Base-by-base conservation (phyloP, 53 echinoderm and acorn worm genomes). In the Holothuria leucospilota region DNA sequence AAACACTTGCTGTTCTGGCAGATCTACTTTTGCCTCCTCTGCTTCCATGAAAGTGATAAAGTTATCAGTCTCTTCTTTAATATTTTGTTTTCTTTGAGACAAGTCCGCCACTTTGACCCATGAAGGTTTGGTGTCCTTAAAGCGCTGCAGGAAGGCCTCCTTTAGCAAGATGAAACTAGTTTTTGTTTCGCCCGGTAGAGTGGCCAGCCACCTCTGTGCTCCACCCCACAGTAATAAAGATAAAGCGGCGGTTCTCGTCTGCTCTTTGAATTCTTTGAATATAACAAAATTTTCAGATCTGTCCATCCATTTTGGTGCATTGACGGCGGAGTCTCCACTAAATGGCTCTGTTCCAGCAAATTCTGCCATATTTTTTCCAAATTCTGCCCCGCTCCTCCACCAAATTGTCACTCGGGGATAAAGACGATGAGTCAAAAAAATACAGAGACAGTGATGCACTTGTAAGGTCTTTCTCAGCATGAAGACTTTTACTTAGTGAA, bases 311-410 rank as follows among this genome's bases (percentile, higher is more conserved):
- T n/a, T n/a, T n/a, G n/a, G n/a, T 39, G 70, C 27, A 70, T 70
- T 29, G 29, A 70, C 63, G 12, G n/a, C 21, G 12, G 63, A 63
- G 26, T 40, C 51, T 41, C 75, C 75, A 74, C 75, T 26, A 70
- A 70, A 70, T 70, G 28, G 18, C 16, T 70, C 70, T 29, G 26
- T 70, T 26, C 16, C 18, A 70, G 28, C 28, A 16, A 29, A 70
- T 5, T 74, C 74, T 40, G 74, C 74, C 74, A 74, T 74, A 5
- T n/a, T 74, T 40, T 70, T 25, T 18, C 8, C 28, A 70, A 70
- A n/a, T n/a, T 20, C 4, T 74, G 74, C 74, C 74, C 75, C 75
- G 75, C 75, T 74, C 75, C 51, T 41, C 75, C 75, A 74, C 75
- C 49, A 74, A 74, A 42, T 42, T 42, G 42, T 42, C 42, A 42